Percentiles rank a stretch among this genome's conserved stretches.
These are phyloP conservation scores for Callitettix versicolor DNA, from an alignment of 1,140 invertebrate genomes.

Conservation along the genomic window DNA sequence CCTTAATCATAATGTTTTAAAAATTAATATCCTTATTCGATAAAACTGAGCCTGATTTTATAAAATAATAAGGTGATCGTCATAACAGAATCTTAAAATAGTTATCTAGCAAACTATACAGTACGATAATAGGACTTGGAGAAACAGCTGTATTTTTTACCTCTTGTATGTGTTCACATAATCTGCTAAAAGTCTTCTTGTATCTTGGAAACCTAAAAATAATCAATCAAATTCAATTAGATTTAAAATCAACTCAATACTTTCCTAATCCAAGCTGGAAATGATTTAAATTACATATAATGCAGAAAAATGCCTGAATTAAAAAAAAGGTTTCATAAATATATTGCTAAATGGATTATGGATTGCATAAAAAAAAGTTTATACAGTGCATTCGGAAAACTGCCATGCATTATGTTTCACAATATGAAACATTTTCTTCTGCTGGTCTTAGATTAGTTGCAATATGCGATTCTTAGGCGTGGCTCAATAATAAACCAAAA, in stretches of 20 bases:
- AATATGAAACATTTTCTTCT: too few species aligned
- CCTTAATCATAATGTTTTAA: too few species aligned
- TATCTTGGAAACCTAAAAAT: conserved; percentile 30
- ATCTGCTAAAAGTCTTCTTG: conserved; percentile 30
- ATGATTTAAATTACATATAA: conserved; percentile 5
- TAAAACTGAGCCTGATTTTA: too few species aligned
- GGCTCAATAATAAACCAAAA: too few species aligned
- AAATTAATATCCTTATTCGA: too few species aligned
- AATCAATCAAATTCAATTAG: conserved; percentile 1
- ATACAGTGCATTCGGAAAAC: not conserved
- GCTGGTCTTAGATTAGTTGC: too few species aligned
- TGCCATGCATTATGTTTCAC: too few species aligned
- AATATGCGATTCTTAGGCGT: too few species aligned
- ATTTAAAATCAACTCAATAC: not conserved
- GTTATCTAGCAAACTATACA: conserved; percentile 22
- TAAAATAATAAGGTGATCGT: too few species aligned
- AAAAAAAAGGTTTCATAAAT: not conserved
- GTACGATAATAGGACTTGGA: not conserved
- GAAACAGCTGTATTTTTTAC: conserved; percentile 22
- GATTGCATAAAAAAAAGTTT: not conserved
- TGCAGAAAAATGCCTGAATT: not conserved
- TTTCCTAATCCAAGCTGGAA: not conserved
- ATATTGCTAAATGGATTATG: not conserved
- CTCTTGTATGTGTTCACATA: conserved; percentile 31
- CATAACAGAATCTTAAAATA: conserved; percentile 28